Evolutionary conservation across 2,797 vertebrate genomes (phyloP).

Genomic region (Mionectes olivaceus): DNA sequence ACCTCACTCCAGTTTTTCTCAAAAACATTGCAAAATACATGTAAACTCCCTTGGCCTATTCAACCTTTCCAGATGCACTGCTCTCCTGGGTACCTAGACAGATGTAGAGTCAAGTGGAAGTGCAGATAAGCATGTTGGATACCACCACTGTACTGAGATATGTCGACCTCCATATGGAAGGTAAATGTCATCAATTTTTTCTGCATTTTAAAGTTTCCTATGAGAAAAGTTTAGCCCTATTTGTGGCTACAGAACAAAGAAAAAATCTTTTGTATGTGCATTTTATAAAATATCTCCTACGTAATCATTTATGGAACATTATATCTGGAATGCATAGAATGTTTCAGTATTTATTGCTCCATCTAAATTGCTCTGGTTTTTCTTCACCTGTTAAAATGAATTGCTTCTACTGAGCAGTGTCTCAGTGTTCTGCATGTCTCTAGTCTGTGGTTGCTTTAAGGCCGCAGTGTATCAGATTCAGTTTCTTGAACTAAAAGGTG

Average conservation of each 20-base stretch:
- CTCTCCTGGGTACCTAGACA: constrained; percentile 44
- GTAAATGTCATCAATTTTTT: not conserved
- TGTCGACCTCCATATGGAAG: not conserved
- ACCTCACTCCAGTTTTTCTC: constrained; percentile 49
- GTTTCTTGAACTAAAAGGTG: not conserved
- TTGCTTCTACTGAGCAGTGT: not conserved
- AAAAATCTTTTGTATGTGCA: not conserved
- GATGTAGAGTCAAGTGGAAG: constrained; percentile 41
- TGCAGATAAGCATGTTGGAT: constrained; percentile 34
- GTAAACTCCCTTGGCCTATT: constrained; percentile 44
- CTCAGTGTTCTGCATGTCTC: not conserved
- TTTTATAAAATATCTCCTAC: not conserved
- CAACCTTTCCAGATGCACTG: constrained; percentile 75
- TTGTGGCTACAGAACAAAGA: not conserved
- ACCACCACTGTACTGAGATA: not conserved
- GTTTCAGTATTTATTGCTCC: not conserved
- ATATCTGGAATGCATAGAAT: not conserved
- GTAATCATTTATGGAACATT: not conserved
- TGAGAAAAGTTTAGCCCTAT: not conserved
- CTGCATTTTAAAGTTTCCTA: not conserved
- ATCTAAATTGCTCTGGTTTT: not conserved
- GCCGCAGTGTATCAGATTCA: not conserved
- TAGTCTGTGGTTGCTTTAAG: not conserved
- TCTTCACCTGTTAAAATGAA: not conserved
- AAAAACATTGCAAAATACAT: constrained; percentile 49